Evolutionary conservation across 2,888 invertebrate genomes (phyloP), one percentile per base, ranked within the genome.

Genomic region (Ormyrus thymus): DNA sequence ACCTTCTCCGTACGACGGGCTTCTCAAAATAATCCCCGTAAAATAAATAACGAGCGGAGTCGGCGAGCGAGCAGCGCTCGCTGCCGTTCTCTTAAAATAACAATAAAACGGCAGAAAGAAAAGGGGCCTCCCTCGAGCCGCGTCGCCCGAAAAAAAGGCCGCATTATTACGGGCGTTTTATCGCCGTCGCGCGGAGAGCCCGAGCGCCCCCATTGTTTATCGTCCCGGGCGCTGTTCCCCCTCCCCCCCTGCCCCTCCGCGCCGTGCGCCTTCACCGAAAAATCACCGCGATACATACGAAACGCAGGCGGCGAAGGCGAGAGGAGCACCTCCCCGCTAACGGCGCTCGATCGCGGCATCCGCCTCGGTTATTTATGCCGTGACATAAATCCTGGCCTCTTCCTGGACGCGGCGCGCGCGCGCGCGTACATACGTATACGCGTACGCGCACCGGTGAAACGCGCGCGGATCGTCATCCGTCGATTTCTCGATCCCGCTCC

Each of bases 301-400:
- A 29, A 29, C 29, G 29, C 29, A 29, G 29, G 29, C 29, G 29
- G 29, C 29, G 29, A 29, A 29, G 29, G 29, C 29, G 29, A 29
- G 29, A 29, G 29, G 29, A 29, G 29, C 29, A 29, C 29, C 29
- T 58, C 50, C 59, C 64, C 73, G 64, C 76, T 78, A 81, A 81
- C 80, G 82, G 82, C 81, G 81, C 79, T 83, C 82, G 81, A 81
- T 82, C 11, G 6, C 81, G 79, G 76, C 75, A 81, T 78, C 76
- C 76, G 73, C 66, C 71, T 75, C 56, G 72, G 81, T 84, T 85
- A 84, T 84, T 84, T 85, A 85, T 84, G 83, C 79, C 83, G 77
- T 83, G 84, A 83, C 83, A 85, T 84, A 84, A 85, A 84, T 85
- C 84, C 82, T 81, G 76, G 29, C 29, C 81, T 81, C 81, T 80